A percentile compares a stretch with the other conserved stretches of the same genome.
These are phyloP conservation scores for Etia nguti DNA, from an alignment of 2,113 vertebrate species.

Conservation along the genomic window DNA sequence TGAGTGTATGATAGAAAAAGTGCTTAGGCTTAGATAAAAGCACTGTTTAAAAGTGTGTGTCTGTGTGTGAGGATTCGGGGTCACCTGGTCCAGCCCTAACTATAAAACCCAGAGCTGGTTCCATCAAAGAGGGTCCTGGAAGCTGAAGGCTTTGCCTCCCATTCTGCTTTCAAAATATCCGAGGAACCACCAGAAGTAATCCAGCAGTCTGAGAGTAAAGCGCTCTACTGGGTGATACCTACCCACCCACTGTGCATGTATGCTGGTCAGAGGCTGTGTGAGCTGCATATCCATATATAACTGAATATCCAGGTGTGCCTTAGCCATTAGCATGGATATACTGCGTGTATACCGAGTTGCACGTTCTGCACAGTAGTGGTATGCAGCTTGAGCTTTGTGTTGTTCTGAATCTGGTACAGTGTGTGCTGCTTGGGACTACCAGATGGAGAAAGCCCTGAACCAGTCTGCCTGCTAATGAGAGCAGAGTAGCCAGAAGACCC, in stretches of 20 bases:
- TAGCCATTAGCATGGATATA: background rate
- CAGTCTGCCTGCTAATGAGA: conserved; percentile 50
- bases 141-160: background rate
- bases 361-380: background rate
- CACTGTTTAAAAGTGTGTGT: background rate
- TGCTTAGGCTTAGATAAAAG: background rate
- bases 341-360: background rate
- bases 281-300: background rate
- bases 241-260: accelerated
- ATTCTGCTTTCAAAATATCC: accelerated
- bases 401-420: background rate
- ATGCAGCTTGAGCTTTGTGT: background rate
- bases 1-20: too few relatives aligned
- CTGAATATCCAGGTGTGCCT: background rate
- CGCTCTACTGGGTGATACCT: background rate
- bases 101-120: accelerated
- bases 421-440: conserved; percentile 29
- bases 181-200: background rate
- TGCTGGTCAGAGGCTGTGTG: background rate
- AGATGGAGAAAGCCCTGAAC: conserved; percentile 49
- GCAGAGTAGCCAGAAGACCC: conserved; percentile 31
- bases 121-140: background rate
- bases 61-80: background rate
- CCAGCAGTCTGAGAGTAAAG: background rate
- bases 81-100: accelerated